phyloP scores from a whole-genome alignment of 2,797 vertebrate genomes.

The Tokudaia muenninki region DNA sequence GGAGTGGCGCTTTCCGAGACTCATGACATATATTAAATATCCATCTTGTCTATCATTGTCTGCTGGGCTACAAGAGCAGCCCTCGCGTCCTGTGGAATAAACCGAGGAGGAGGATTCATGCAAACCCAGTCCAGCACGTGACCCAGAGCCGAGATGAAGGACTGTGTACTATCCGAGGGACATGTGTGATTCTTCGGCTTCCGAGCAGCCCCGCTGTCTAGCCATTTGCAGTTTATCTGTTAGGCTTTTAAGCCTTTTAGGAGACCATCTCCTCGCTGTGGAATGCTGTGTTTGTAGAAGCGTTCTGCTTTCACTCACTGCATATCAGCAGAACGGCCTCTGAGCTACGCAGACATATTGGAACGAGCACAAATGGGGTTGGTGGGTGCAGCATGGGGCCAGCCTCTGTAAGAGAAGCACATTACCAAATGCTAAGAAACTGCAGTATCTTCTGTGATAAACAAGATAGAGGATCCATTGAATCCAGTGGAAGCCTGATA shows the following conservation, averaged over 20 bases:
- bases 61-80: not conserved
- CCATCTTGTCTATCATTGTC: not conserved
- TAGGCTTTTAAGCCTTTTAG: constrained; percentile 13
- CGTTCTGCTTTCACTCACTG: not conserved
- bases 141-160: not conserved
- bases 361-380: not conserved
- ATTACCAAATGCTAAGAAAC: too few species aligned
- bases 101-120: not conserved
- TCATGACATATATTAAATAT: constrained; percentile 17
- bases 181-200: not conserved
- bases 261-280: constrained; percentile 22
- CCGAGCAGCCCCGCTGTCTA: not conserved
- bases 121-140: not conserved
- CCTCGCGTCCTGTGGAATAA: not conserved
- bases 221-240: not conserved
- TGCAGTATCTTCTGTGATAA: not conserved
- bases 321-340: not conserved
- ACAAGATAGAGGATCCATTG: not conserved
- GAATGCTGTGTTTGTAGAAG: not conserved
- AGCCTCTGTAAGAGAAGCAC: not conserved
- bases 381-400: not conserved
- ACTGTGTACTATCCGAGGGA: not conserved
- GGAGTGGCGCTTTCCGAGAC: not conserved
- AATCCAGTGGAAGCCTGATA: not conserved
- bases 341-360: not conserved